Evolutionary conservation across 1,140 invertebrate species (phyloP), one percentile per base, ranked within the genome.

Genomic region (Luehdorfia chinensis): DNA sequence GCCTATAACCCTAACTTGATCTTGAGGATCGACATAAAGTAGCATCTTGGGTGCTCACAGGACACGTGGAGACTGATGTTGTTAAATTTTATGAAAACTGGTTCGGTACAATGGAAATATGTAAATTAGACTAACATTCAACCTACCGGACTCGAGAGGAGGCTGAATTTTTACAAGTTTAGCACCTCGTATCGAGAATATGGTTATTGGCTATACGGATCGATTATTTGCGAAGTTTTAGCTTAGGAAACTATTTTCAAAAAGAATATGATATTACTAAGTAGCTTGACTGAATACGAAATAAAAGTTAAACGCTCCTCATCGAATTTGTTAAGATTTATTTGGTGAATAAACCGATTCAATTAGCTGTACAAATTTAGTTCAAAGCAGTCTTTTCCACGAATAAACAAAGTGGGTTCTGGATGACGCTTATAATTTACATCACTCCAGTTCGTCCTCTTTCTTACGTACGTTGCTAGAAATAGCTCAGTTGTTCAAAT

Each of bases 41-140:
- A 75, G 62, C 75, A 70, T 75, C 73, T 76, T 75, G 64, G 61
- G 61, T 57, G 57, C 66, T 65, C 70, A 45, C 62, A 80, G 66
- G 69, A 73, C 69, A 78, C 65, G 58, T 72, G 64, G 58, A 67
- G 63, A 66, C 54, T 62, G 57, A 59, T 71, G 68, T 64, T 69
- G 71, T 78, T 78, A 77, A 80, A 78, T 80, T 81, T 84, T 78
- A 77, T 77, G 71, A 65, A 71, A 76, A 67, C 62, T 55, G 67
- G 28, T 52, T 51, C 56, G 59, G 66, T 66, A 79, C 69, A 75
- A 79, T 75, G 53, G 68, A 60, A 53, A 67, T 79, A 79, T 83
- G 74, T 74, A 79, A 79, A 83, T 71, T 54, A 66, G 56, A 30
- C 27, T 13, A 43, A 28, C 14, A 28, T 43, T 43, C 39, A 59